Conservation (phyloP, 2,113 vertebrate species). For the Pluvialis apricaria region DNA sequence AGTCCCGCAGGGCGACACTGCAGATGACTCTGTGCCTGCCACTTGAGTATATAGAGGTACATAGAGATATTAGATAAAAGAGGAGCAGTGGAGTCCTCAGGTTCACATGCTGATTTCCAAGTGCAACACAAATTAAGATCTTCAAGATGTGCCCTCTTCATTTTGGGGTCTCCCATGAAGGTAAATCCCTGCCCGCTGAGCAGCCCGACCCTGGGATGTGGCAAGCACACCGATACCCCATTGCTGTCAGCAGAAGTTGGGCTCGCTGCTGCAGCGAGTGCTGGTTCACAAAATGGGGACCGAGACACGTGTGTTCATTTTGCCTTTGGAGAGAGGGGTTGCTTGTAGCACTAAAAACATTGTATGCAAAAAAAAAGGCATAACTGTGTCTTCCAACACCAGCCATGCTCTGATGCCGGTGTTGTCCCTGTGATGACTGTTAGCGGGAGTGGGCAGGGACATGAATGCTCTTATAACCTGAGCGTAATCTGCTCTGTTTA, state of each 20-base stretch:
- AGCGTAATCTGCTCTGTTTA: background rate
- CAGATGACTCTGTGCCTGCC: background rate
- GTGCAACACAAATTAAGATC: background rate
- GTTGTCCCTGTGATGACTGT: background rate
- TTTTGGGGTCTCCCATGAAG: background rate
- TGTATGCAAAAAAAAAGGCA: background rate
- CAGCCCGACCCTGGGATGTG: background rate
- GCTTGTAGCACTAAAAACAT: background rate
- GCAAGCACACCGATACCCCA: fast-evolving
- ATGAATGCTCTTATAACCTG: background rate
- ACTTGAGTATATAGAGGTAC: background rate
- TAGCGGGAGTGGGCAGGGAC: background rate
- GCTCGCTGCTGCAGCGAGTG: background rate
- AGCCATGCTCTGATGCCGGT: background rate
- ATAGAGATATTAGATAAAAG: background rate
- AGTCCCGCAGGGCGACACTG: background rate
- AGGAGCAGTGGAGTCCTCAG: background rate
- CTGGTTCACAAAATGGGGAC: background rate
- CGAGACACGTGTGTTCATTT: background rate
- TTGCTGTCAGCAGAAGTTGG: background rate
- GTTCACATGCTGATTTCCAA: background rate
- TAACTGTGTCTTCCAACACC: background rate
- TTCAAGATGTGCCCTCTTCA: background rate
- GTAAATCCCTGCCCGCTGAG: background rate
- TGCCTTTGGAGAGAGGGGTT: background rate